Percentiles rank a stretch among this genome's conserved stretches.
Evolutionary conservation across 2,113 vertebrate genomes (phyloP).

Genomic region (Cranoglanis bouderius): DNA sequence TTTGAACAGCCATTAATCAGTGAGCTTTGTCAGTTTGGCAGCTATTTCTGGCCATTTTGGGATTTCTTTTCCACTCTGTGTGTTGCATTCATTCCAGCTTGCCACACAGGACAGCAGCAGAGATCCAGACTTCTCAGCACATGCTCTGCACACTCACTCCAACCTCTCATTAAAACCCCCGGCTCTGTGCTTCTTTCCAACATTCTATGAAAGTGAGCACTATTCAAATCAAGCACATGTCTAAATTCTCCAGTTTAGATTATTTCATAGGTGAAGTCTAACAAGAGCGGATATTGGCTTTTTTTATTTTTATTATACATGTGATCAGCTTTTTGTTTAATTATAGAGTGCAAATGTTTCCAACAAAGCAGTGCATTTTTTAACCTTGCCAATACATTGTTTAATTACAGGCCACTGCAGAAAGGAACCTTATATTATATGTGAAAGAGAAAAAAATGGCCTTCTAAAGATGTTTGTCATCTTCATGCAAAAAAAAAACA

Average conservation of each 20-base stretch:
- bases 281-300: constrained; percentile 53
- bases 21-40: constrained; percentile 6
- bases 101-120: constrained; percentile 4
- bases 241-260: background rate
- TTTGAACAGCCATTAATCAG: background rate
- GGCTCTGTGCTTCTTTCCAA: background rate
- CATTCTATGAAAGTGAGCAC: background rate
- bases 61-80: constrained; percentile 15
- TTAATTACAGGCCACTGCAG: constrained; percentile 63
- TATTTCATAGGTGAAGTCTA: constrained; percentile 30
- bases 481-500: constrained; percentile 15
- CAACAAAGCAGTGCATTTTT: constrained; percentile 50
- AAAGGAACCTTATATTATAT: constrained; percentile 61
- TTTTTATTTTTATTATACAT: constrained; percentile 22
- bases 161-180: constrained; percentile 22
- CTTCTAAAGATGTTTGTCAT: constrained; percentile 59
- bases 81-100: constrained; percentile 8
- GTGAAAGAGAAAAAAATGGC: constrained; percentile 21
- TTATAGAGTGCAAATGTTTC: constrained; percentile 66
- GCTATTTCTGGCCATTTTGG: background rate
- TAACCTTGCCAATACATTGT: constrained; percentile 47
- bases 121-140: constrained; percentile 26
- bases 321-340: constrained; percentile 60
- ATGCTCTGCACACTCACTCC: background rate
- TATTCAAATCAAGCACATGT: background rate